Evolutionary conservation across 1,140 invertebrate species (phyloP), one percentile per base, ranked within the genome.

Genomic region (Spodoptera frugiperda): DNA sequence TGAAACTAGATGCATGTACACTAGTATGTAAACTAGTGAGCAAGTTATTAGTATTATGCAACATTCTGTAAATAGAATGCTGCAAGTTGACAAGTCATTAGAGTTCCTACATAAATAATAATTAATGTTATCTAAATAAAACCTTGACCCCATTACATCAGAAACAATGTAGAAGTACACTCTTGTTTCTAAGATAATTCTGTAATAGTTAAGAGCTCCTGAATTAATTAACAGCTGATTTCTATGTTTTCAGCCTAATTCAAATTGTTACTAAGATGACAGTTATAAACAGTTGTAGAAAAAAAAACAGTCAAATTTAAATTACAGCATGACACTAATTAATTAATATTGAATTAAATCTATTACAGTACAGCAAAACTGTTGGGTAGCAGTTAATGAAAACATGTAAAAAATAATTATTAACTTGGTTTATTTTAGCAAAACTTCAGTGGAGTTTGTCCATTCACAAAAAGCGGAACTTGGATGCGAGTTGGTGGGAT

Each of bases 391-490:
- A 25, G 30, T 30, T 25, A 30, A 30, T 39, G 0, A 49, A 14
- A n/a, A n/a, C n/a, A n/a, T n/a, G n/a, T n/a, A n/a, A n/a, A n/a
- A n/a, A 30, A 14, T 61, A 49, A 67, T 8, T 17, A 25, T 59
- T 25, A 2, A 55, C 51, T 39, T 76, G 79, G 12, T 76, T 51
- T 39, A 6, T 87, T 95, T 48, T 89, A 99, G 98, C 92, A 96
- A 98, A 94, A 96, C 96, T 75, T 97, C 96, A 87, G 96, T 97
- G 19, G 95, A 97, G 81, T 95, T 98, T 85, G 96, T 98, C 78
- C 96, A 97, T 82, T 95, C 96, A 19, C 96, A 96, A 76, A 96
- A 97, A 86, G 90, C 95, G 21, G 95, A 96, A 33, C 89, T 97
- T 9, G 96, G 96, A 71, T 96, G 96, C 84, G 96, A 98, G 87